Evolutionary conservation across 2,888 invertebrate genomes (phyloP).

Genomic region (Zootermopsis nevadensis): DNA sequence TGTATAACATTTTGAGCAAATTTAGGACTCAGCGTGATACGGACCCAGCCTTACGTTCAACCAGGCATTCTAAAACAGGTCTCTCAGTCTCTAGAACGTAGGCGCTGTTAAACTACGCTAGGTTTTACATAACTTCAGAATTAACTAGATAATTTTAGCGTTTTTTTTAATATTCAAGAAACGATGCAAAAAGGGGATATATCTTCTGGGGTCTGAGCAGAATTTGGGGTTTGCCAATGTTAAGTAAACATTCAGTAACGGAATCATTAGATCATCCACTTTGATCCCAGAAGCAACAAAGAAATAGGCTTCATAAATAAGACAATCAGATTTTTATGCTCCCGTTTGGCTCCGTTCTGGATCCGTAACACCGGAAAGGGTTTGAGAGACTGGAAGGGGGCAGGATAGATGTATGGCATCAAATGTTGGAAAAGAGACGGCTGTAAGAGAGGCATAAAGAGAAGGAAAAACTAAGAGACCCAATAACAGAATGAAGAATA

Average conservation of each 20-base stretch:
- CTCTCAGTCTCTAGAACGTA: no score
- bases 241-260: no score
- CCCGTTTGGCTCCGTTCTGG: background rate
- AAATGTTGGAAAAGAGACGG: background rate
- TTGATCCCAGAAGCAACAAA: no score
- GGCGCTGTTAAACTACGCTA: no score
- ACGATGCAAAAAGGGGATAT: no score
- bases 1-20: background rate
- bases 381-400: background rate
- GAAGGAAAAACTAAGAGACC: background rate
- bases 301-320: background rate
- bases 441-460: background rate
- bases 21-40: background rate
- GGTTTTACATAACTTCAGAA: no score
- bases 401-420: background rate
- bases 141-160: no score
- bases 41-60: background rate
- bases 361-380: background rate
- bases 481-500: constrained; percentile 8
- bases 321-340: background rate
- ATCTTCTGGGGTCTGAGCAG: no score
- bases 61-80: background rate
- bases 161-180: no score
- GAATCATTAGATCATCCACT: no score
- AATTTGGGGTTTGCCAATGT: no score